phyloP scores from a whole-genome alignment of 1,140 invertebrate species.

The Zaprionus ornatus region DNA sequence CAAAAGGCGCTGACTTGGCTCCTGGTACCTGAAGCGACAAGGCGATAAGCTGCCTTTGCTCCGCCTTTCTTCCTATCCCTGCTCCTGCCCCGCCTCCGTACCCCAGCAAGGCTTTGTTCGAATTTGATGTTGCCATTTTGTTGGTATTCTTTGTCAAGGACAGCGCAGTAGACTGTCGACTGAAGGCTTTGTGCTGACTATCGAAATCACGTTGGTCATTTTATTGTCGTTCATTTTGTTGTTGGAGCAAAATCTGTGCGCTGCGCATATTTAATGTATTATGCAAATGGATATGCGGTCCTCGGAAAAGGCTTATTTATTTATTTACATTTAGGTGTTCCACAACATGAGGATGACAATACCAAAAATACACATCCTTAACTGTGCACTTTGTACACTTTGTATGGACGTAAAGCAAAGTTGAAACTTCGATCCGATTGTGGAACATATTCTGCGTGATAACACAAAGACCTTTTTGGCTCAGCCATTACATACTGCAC shows the following conservation, averaged over 20 bases:
- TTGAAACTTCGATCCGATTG: constrained; percentile 38
- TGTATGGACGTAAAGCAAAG: constrained; percentile 10
- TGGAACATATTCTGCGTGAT: constrained; percentile 15
- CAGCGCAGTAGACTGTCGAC: constrained; percentile 33
- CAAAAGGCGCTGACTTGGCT: constrained; percentile 63
- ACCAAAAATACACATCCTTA: constrained; percentile 36
- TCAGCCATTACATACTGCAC: constrained; percentile 24
- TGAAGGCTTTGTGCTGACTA: constrained; percentile 56
- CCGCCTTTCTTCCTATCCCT: neutral
- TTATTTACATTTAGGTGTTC: constrained; percentile 49
- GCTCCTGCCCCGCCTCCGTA: neutral
- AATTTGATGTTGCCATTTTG: constrained; percentile 54
- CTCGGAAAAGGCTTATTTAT: constrained; percentile 67
- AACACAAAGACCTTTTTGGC: constrained; percentile 37
- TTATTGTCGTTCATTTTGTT: constrained; percentile 57
- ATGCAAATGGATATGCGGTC: constrained; percentile 56
- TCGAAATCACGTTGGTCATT: constrained; percentile 63
- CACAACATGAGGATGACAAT: constrained; percentile 50
- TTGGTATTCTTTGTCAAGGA: constrained; percentile 30
- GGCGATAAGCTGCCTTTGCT: constrained; percentile 29
- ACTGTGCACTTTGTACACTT: constrained; percentile 17
- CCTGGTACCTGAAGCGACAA: constrained; percentile 63
- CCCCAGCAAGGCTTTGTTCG: constrained; percentile 37
- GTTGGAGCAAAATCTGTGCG: constrained; percentile 56
- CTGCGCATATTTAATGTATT: constrained; percentile 74